Conservation (phyloP, 2,113 vertebrate genomes). For the Oreochromis tanganicae region DNA sequence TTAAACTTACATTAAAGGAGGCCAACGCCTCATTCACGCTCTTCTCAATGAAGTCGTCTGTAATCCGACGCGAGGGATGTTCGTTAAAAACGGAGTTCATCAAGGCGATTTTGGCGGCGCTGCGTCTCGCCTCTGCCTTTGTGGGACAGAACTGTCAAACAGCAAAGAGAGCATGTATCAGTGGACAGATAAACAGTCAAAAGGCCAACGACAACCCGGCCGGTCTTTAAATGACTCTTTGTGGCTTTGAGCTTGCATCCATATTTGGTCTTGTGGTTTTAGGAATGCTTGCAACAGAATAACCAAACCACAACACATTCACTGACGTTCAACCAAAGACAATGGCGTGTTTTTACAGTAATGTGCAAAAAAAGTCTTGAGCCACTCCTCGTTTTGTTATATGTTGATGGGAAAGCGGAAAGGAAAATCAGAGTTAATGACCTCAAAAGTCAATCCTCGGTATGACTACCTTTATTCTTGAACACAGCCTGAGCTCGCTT, state of each 20-base stretch:
- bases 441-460: not conserved
- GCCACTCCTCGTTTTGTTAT: not conserved
- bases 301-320: not conserved
- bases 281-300: not conserved
- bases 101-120: conserved; percentile 93
- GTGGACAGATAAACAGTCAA: not conserved
- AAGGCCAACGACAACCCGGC: not conserved
- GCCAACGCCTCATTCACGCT: conserved; percentile 92
- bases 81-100: conserved; percentile 99
- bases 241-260: not conserved
- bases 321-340: not conserved
- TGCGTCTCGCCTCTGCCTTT: conserved; percentile 90
- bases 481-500: not conserved
- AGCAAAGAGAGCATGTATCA: not conserved
- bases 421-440: not conserved
- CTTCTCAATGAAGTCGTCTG: conserved; percentile 96
- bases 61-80: conserved; percentile 93
- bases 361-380: not conserved
- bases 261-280: not conserved
- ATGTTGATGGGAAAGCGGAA: not conserved
- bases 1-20: conserved; percentile 86
- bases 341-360: not conserved
- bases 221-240: not conserved
- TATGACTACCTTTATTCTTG: not conserved
- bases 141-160: conserved; percentile 90